Evolutionary conservation across 2,113 vertebrate genomes (phyloP).

Genomic region (Saguinus midas): DNA sequence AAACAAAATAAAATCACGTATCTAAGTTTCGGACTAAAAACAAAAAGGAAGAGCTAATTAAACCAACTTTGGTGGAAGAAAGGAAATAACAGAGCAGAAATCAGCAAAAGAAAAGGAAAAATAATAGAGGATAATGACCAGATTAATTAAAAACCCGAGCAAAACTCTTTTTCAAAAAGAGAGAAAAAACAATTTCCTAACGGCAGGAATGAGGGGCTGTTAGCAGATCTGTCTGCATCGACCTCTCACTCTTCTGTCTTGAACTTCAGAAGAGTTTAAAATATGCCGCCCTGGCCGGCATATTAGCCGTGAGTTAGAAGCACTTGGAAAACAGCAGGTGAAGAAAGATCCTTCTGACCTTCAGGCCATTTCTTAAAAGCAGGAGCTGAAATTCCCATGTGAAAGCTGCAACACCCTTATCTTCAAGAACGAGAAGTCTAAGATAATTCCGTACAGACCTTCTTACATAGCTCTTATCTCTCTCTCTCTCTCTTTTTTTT

Average conservation of each 20-base stretch:
- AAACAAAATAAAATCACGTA: not conserved
- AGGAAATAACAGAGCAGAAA: not conserved
- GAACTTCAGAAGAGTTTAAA: not conserved
- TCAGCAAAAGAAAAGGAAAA: too few relatives aligned
- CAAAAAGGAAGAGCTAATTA: too few relatives aligned
- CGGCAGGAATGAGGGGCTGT: fast-evolving
- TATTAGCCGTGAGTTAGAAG: not conserved
- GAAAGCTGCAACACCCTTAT: not conserved
- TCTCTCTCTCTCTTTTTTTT: too few relatives aligned
- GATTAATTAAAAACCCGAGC: not conserved
- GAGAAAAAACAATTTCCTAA: not conserved
- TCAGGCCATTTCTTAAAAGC: not conserved
- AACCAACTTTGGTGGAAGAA: not conserved
- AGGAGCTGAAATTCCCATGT: not conserved
- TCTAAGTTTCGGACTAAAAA: not conserved
- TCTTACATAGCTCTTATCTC: not conserved
- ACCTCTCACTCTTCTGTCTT: too few relatives aligned
- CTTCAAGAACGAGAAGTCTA: not conserved
- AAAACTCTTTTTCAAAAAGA: not conserved
- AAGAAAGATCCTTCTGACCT: not conserved
- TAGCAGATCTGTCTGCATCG: fast-evolving
- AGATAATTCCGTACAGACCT: not conserved
- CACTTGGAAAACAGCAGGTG: not conserved
- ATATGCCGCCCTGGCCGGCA: not conserved
- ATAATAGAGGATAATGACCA: too few relatives aligned